phyloP scores from a whole-genome alignment of 2,797 vertebrate species.

The Xiphophorus birchmanni region DNA sequence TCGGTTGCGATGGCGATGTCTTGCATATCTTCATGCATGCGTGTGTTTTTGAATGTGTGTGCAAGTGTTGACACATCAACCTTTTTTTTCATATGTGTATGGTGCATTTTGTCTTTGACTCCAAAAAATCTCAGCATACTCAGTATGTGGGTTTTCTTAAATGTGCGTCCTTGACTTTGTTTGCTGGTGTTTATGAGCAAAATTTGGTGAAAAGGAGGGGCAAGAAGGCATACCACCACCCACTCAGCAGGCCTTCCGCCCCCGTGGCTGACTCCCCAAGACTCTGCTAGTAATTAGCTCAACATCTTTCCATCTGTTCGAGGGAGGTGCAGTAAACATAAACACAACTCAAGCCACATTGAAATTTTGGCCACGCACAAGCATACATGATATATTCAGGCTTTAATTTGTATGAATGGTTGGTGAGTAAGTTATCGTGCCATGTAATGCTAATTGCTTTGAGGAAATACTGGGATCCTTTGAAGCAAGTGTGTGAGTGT shows the following conservation, averaged over 20 bases:
- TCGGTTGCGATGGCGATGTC: slow-evolving; percentile 76
- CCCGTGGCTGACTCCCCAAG: slow-evolving; percentile 79
- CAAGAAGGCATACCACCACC: slow-evolving; percentile 68
- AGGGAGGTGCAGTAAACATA: slow-evolving; percentile 75
- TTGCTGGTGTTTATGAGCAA: slow-evolving; percentile 34
- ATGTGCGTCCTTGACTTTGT: slow-evolving; percentile 30
- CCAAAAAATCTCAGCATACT: not conserved
- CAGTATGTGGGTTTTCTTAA: not conserved
- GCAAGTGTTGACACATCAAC: slow-evolving; percentile 21
- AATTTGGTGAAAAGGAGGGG: slow-evolving; percentile 49
- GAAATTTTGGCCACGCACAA: slow-evolving; percentile 67
- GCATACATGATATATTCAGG: slow-evolving; percentile 32
- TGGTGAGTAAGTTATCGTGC: slow-evolving; percentile 25
- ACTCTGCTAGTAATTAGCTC: slow-evolving; percentile 79
- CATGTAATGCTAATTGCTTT: slow-evolving; percentile 12
- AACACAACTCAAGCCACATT: slow-evolving; percentile 71
- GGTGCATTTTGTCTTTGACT: slow-evolving; percentile 2
- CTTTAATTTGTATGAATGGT: slow-evolving; percentile 37
- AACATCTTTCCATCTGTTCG: slow-evolving; percentile 80
- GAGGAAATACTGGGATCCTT: not conserved
- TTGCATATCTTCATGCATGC: slow-evolving; percentile 51
- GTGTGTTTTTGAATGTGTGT: slow-evolving; percentile 16
- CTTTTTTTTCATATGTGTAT: slow-evolving; percentile 26
- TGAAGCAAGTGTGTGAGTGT: not conserved
- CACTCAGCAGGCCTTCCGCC: slow-evolving; percentile 77